phyloP scores from a whole-genome alignment of 2,797 vertebrate genomes.

The Sus cebifrons region DNA sequence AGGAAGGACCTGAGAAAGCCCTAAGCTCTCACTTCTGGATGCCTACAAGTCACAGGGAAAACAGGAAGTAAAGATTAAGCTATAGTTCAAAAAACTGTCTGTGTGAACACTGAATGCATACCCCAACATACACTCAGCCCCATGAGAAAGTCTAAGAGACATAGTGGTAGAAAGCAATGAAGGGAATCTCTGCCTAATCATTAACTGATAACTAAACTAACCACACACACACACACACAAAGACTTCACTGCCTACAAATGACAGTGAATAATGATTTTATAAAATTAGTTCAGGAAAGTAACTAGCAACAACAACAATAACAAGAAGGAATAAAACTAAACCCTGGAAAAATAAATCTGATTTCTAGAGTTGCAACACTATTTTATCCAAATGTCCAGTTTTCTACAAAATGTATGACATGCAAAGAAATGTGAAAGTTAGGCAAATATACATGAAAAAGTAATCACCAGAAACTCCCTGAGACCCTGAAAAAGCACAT shows the following conservation, averaged over 20 bases:
- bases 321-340: background rate
- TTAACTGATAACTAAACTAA: background rate
- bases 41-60: background rate
- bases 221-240: background rate
- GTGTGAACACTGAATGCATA: background rate
- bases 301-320: background rate
- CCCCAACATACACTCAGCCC: background rate
- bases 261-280: background rate
- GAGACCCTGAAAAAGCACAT: background rate
- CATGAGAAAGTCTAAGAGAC: background rate
- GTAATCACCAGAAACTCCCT: background rate
- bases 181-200: background rate
- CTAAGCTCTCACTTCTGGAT: background rate
- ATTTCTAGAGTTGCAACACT: background rate
- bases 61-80: background rate
- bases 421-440: background rate
- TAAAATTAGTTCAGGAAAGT: too few relatives aligned
- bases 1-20: background rate
- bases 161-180: background rate
- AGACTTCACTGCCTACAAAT: background rate
- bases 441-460: background rate
- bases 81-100: background rate
- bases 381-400: background rate
- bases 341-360: background rate
- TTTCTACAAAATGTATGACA: background rate